phyloP scores from a whole-genome alignment of 2,888 invertebrate genomes.

The Carcina quercana region DNA sequence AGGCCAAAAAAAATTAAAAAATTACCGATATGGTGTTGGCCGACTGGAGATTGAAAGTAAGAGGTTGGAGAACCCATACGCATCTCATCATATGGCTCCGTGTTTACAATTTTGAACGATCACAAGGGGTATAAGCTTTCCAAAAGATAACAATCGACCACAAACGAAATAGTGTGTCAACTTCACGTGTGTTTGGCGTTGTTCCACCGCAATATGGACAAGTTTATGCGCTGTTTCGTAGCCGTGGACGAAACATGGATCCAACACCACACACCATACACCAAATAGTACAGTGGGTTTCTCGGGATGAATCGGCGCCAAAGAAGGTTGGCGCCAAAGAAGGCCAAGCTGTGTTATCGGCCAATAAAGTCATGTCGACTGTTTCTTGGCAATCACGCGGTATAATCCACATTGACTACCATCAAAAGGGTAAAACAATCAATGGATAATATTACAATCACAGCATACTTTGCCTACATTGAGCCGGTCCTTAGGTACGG shows the following conservation, averaged over 20 bases:
- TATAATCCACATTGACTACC: slow-evolving; percentile 20
- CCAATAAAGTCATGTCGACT: slow-evolving; percentile 61
- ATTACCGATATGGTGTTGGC: slow-evolving; percentile 17
- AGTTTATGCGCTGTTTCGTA: slow-evolving; percentile 5
- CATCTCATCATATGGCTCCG: slow-evolving; percentile 12
- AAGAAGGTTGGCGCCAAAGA: slow-evolving; percentile 13
- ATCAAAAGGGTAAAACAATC: slow-evolving; percentile 22
- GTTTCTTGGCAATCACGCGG: slow-evolving; percentile 23
- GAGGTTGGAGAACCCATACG: slow-evolving; percentile 14
- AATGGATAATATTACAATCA: slow-evolving; percentile 21
- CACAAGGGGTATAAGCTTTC: slow-evolving; percentile 20
- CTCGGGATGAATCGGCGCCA: slow-evolving; percentile 9
- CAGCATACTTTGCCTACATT: too few species aligned
- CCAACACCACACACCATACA: slow-evolving; percentile 8
- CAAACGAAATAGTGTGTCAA: slow-evolving; percentile 13
- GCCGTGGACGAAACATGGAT: slow-evolving; percentile 9
- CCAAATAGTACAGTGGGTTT: slow-evolving; percentile 10
- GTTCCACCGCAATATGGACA: slow-evolving; percentile 3
- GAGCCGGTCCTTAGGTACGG: too few species aligned
- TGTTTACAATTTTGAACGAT: slow-evolving; percentile 17
- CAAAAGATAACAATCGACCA: slow-evolving; percentile 21
- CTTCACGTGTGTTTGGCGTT: slow-evolving; percentile 5
- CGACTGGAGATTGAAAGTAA: slow-evolving; percentile 15
- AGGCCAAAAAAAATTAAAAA: slow-evolving; percentile 19
- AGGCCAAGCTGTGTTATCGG: slow-evolving; percentile 7